Evolutionary conservation across 2,113 vertebrate species (phyloP).

Genomic region (Ramphastos sulfuratus): DNA sequence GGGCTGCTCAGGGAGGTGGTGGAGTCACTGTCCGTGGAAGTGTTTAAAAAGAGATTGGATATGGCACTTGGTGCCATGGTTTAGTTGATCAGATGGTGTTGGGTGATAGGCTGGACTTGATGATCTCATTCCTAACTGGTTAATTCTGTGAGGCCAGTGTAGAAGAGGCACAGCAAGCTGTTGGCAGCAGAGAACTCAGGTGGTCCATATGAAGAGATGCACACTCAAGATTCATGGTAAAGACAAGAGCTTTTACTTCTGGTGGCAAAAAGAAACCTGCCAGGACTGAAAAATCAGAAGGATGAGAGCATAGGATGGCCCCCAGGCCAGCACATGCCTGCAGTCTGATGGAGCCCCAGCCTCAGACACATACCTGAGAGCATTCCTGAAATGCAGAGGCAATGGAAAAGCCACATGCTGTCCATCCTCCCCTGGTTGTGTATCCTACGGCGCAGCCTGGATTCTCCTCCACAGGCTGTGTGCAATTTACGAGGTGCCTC

Average conservation of each 20-base stretch:
- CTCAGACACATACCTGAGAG: conserved; percentile 20
- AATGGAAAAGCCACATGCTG: conserved; percentile 28
- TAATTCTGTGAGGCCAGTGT: rapidly evolving
- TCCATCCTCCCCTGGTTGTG: not conserved
- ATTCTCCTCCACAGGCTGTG: not conserved
- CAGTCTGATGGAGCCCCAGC: rapidly evolving
- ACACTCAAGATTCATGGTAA: not conserved
- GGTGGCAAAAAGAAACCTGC: not conserved
- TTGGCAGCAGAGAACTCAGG: not conserved
- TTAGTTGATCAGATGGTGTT: too few species aligned
- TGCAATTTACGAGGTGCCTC: conserved; percentile 32
- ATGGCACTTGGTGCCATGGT: too few species aligned
- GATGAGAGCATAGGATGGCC: not conserved
- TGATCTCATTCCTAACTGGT: too few species aligned
- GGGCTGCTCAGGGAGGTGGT: too few species aligned
- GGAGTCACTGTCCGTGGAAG: too few species aligned
- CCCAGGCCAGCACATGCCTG: not conserved
- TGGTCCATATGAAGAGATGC: not conserved
- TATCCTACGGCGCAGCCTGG: not conserved
- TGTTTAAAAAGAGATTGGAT: too few species aligned
- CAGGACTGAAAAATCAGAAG: not conserved
- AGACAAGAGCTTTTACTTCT: not conserved
- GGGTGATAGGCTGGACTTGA: too few species aligned
- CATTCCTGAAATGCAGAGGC: not conserved
- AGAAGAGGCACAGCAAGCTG: not conserved